phyloP scores from a whole-genome alignment of 2,797 vertebrate species.

The Okamejei kenojei region DNA sequence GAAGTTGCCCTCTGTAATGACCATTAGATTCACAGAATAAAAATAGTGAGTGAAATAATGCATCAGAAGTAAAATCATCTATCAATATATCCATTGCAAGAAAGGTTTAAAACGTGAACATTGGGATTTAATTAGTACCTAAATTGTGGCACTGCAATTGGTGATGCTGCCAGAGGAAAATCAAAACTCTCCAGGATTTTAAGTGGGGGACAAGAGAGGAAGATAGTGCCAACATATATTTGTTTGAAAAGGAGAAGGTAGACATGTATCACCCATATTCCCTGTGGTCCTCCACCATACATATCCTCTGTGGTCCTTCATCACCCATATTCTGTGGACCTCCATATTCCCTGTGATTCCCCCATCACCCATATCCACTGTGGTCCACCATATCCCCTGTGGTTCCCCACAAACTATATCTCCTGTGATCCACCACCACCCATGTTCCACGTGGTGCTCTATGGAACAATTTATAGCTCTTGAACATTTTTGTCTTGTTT shows the following conservation, averaged over 20 bases:
- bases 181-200: background rate
- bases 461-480: background rate
- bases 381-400: background rate
- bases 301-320: background rate
- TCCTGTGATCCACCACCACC: background rate
- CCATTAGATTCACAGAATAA: background rate
- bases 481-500: background rate
- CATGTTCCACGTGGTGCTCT: background rate
- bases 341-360: background rate
- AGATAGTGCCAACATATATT: background rate
- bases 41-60: background rate
- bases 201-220: background rate
- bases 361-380: background rate
- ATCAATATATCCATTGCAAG: background rate
- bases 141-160: background rate
- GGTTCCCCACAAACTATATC: background rate
- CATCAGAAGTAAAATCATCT: background rate
- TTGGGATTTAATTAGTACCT: background rate
- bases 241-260: background rate
- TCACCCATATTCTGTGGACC: too few relatives aligned
- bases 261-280: background rate
- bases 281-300: background rate
- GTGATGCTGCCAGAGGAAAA: background rate
- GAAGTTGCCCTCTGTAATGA: background rate
- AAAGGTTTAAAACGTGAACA: background rate